Base-by-base conservation (phyloP, 2,888 invertebrate species). In the Erebia palarica region DNA sequence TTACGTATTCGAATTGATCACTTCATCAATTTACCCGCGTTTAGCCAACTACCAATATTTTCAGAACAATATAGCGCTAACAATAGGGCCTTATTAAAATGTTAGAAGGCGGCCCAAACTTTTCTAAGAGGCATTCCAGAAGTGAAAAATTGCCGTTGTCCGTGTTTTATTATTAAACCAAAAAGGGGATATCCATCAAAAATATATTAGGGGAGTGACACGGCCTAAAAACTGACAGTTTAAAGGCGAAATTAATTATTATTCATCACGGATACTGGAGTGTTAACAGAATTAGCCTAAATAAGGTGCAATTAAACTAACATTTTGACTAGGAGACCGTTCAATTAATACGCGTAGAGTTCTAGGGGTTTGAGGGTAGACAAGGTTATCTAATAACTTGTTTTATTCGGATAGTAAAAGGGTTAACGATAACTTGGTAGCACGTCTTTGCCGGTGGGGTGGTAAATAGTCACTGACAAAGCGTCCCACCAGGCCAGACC, bases 231-330 rank as follows among this genome's bases (percentile, higher is more conserved):
- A 70, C 44, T 70, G 47, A 55, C 66, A 66, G 57, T 71, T 68
- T 36, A 53, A 36, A 36, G 42, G 47, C 51, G 44, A 18, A 57
- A 66, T 44, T 65, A 70, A 74, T 74, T 74, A 74, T 70, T 72
- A 72, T 74, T 74, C 74, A 65, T 72, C 74, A 74, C 72, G 74
- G 57, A 60, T 27, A 60, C 69, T 58, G 55, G 55, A n/a, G 36
- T 63, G 55, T 61, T 63, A 72, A 63, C 57, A 44, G 67, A 49
- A 36, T 65, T 44, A 55, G 58, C 69, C 66, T 64, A 55, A 53
- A 71, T 67, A 67, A 69, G 65, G 21, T 63, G 21, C 63, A 63
- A 63, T 63, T 63, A 63, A 61, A 68, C 58, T 51, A 53, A 57
- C 47, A 65, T 67, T 65, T 53, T 68, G 59, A 27, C 51, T 60